Percentiles rank a stretch among this genome's conserved stretches.
Evolutionary conservation across 2,797 vertebrate genomes (phyloP).

Genomic region (Buphagus erythrorhynchus): DNA sequence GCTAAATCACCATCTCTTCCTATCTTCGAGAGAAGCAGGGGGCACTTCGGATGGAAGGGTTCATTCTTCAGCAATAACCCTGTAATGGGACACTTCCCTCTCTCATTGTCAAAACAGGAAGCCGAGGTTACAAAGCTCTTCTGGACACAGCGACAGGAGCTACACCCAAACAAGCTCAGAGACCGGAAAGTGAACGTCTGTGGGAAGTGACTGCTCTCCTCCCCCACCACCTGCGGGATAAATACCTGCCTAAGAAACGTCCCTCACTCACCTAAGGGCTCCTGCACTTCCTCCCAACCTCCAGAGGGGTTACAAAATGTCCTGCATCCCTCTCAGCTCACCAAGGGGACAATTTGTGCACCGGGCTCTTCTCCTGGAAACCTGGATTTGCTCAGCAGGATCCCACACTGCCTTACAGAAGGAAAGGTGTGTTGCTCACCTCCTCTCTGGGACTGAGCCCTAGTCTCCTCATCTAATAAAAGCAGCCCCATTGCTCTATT

Average conservation of each 20-base stretch:
- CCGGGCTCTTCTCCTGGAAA: background rate
- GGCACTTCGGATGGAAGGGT: background rate
- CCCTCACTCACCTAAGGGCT: background rate
- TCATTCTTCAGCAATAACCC: background rate
- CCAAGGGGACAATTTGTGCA: background rate
- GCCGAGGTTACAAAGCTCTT: background rate
- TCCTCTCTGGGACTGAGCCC: background rate
- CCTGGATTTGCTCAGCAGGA: background rate
- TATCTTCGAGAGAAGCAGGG: background rate
- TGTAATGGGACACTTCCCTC: background rate
- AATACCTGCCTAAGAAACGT: background rate
- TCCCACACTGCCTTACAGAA: background rate
- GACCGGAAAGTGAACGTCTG: background rate
- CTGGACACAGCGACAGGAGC: background rate
- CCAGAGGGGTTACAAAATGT: background rate
- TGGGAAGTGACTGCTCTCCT: background rate
- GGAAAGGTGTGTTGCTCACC: background rate
- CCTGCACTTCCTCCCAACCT: background rate
- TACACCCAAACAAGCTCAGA: background rate
- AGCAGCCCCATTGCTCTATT: background rate
- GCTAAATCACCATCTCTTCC: background rate
- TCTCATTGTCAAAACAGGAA: conserved; percentile 9
- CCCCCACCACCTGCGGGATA: background rate
- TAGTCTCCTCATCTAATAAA: background rate
- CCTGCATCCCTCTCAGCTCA: background rate